These are phyloP conservation scores for Sebastes minor DNA, from an alignment of 2,797 vertebrate genomes.

Conservation along the genomic window DNA sequence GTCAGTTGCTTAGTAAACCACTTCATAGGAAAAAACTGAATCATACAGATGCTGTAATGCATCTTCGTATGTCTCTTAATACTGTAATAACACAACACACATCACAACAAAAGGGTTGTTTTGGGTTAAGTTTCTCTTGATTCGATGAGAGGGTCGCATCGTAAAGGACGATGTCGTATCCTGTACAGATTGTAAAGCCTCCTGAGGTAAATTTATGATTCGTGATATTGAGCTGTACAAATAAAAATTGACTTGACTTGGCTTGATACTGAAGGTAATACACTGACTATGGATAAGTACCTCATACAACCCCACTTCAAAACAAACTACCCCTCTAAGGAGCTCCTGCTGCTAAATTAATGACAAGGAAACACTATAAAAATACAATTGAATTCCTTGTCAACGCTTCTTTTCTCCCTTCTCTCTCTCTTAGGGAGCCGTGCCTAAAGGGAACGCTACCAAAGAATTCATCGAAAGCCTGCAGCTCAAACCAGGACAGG, in stretches of 20 bases:
- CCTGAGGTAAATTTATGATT: too few relatives aligned
- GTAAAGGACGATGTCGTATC: too few relatives aligned
- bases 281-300: background rate
- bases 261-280: background rate
- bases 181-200: too few relatives aligned
- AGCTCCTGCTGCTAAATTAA: background rate
- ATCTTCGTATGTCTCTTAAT: background rate
- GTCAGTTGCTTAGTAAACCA: too few relatives aligned
- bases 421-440: slow-evolving; percentile 87
- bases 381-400: background rate
- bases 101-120: too few relatives aligned
- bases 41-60: background rate
- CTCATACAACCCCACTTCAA: background rate
- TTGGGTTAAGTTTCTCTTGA: too few relatives aligned
- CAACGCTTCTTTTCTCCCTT: background rate
- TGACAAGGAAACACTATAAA: background rate
- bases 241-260: too few relatives aligned
- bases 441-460: slow-evolving; percentile 98
- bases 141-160: accelerated
- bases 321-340: background rate
- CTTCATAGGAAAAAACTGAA: background rate
- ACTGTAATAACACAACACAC: background rate
- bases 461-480: slow-evolving; percentile 99
- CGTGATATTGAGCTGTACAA: too few relatives aligned
- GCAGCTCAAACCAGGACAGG: slow-evolving; percentile 96